Base-by-base conservation (phyloP, 2,797 vertebrate genomes). In the Hydrolagus colliei region DNA sequence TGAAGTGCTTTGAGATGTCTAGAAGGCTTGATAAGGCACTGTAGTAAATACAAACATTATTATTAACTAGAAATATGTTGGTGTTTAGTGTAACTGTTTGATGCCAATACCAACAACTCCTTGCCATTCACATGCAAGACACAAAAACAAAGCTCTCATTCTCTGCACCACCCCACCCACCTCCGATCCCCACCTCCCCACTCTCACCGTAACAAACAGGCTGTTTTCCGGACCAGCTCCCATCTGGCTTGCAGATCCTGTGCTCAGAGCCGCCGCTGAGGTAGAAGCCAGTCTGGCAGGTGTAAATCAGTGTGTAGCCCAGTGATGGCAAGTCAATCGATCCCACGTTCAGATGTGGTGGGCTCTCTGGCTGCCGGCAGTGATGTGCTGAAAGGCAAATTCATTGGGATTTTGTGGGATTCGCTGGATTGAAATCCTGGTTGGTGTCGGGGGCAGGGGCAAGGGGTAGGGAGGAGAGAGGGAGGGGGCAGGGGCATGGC, bases 271-370 rank as follows among this genome's bases (percentile, higher is more conserved):
- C 98, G 2, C 95, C 97, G 0, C 95, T 96, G 91, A 99, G 94
- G 88, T 97, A 98, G 93, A 95, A 99, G 62, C 97, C 96, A 0
- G 95, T 92, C 92, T 99, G 98, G 89, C 98, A 99, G 7, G 96
- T 96, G 90, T 99, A 99, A 93, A 99, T 96, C 91, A 99, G 92
- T 0, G 98, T 99, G 93, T 98, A 99, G 88, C 98, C 98, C 89
- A 99, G 93, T 13, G 97, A 98, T 0, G 98, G 97, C 90, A 99
- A 90, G 89, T 99, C 98, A 91, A 99, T 94, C 78, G 97, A 96
- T 4, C 95, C 95, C 0, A 99, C 97, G 13, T 98, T 97, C 88
- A 96, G 94, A n/a, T 97, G 97, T 65, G 93, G 92, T 0, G 97
- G 96, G 0, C 96, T 95, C 92, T 99, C 97, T 0, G 97, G 97